Evolutionary conservation across 2,888 invertebrate genomes (phyloP), one percentile per base, ranked within the genome.

Genomic region (Odontomyia ornata): DNA sequence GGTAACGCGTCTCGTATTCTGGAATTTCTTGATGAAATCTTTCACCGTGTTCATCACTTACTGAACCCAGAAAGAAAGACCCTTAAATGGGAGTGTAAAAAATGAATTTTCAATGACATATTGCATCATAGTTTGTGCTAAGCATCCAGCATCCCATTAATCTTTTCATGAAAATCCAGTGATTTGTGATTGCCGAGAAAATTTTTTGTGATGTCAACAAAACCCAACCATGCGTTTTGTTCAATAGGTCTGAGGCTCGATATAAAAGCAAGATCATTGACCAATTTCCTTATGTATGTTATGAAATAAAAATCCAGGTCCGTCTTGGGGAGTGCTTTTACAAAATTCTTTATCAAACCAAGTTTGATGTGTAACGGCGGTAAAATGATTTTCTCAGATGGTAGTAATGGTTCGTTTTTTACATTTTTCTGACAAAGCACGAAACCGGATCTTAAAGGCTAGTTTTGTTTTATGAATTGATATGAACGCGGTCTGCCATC

Each of bases 21-120:
- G 60, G 7, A 60, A 60, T 60, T 60, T 23, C 60, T 60, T 60
- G 60, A 21, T 60, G 23, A 18, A 60, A 60, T 23, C 60, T 25
- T 60, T 60, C 23, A 18, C 52, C 1, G 52, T 52, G 52, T 18
- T 52, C 52, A 52, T 18, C 52, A 52, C 52, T 52, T 52, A 52
- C 52, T 52, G 18, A 52, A 52, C 52, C 52, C 52, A 52, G 4
- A 15, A 0, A 15, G 52, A 52, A 52, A 52, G 52, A 60, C 18
- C 3, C 21, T 18, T 23, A 60, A 25, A 25, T 60, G 60, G 52
- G 52, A 52, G 52, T 52, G 52, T 52, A 52, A 18, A 18, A 52
- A 52, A 52, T 52, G 52, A 0, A 52, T 52, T 52, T 52, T 52
- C 18, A 52, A 15, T 15, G n/a, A 52, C 52, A 52, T 52, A 52